Evolutionary conservation across 2,888 invertebrate species (phyloP), one percentile per base, ranked within the genome.

Genomic region (Entomobrya proxima): DNA sequence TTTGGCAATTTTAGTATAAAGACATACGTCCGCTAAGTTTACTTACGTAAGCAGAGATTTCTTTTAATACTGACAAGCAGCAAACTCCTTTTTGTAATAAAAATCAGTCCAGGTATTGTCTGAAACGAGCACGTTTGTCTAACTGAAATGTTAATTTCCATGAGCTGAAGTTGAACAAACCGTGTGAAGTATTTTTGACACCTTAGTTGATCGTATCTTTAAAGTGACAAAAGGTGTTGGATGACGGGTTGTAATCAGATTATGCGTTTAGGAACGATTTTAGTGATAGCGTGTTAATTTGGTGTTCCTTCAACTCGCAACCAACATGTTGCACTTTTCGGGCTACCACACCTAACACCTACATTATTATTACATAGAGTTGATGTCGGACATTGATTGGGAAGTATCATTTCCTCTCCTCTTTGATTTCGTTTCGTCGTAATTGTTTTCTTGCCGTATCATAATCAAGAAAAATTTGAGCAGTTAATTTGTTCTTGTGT

Each of bases 311-410:
- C 81, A 32, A 64, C 80, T 81, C 44, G 58, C 58, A 72, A 72
- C 72, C 80, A 82, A 61, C 47, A 72, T 82, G 74, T 61, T 74
- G 4, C 47, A 24, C 32, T 40, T 67, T 24, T 67, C 24, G 18
- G 35, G 24, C 30, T 82, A 75, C 81, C 75, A 82, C 80, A 72
- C 81, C 81, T 82, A 32, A 64, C 47, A 18, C 67, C 24, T 67
- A n/a, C 40, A 67, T 55, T 74, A 44, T 74, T 40, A 72, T 32
- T 80, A 67, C 47, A 1, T 58, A 72, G 80, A 55, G 30, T 80
- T 55, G 1, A 9, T 2, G 11, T 21, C 30, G 52, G 37, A 40
- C 72, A 44, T 72, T 30, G 50, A 27, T 18, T 32, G n/a, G n/a
- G 13, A 7, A 40, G 35, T 7, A 50, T 1, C n/a, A n/a, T 35